Evolutionary conservation across 64 coral and sea anemone species (phyloP), one percentile per base, ranked within the genome.

Genomic region (Orbicella faveolata): DNA sequence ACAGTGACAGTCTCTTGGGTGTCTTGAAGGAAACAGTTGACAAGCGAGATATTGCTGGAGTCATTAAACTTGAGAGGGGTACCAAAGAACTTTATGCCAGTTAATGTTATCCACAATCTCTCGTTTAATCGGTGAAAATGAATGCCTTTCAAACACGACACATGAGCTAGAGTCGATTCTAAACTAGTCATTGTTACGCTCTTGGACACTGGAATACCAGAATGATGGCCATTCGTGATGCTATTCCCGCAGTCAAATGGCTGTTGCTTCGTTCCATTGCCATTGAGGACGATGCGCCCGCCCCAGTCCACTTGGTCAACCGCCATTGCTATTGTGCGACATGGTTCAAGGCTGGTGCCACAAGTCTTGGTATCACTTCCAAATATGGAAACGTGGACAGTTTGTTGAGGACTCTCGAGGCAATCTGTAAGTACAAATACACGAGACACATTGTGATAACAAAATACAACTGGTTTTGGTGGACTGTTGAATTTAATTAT

Each of bases 311-410:
- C 61, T 10, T 5, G 61, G 8, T 15, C 3, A 68, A 68, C 62
- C 6, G 82, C 82, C 62, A 23, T 39, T 39, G 37, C 35, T 85
- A 85, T 85, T 41, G 82, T 85, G 3, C 62, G 63, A 67, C 82
- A 85, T 51, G 82, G 82, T 21, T 51, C 19, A 18, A 34, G 9
- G 1, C 19, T 36, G 34, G 82, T 6, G 13, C 82, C 82, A 30
- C 82, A 85, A 13, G 12, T 7, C 11, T 37, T 21, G 34, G 35
- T 68, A 63, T 85, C 82, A 57, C 34, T 65, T 85, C 82, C 61
- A 21, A 39, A 23, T 16, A 85, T 12, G 1, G 77, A 61, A 61
- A 79, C 77, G 51, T 79, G 77, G 52, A 79, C 77, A 30, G 23
- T 79, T 57, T 59, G 52, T 79, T 10, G 67, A 5, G 6, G 51